These are phyloP conservation scores for Leucophenga varia DNA, from an alignment of 1,140 invertebrate genomes.

Conservation along the genomic window DNA sequence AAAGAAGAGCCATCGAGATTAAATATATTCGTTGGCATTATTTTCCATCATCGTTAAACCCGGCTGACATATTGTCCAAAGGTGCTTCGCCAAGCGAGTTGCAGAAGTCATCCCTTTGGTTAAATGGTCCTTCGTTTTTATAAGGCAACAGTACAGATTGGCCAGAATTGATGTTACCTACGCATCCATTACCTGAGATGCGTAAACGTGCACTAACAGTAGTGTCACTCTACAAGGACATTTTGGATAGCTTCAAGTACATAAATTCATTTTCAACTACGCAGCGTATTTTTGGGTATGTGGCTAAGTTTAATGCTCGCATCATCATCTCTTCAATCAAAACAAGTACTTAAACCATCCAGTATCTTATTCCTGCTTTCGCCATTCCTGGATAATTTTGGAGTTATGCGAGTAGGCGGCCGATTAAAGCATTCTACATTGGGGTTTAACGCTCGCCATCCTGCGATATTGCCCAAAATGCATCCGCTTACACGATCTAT, in stretches of 20 bases:
- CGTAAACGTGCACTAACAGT: too few relatives aligned
- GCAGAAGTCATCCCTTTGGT: neutral
- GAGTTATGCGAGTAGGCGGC: neutral
- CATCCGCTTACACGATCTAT: slow-evolving; percentile 17
- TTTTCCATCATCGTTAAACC: neutral
- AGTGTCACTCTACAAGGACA: too few relatives aligned
- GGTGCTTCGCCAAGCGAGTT: slow-evolving; percentile 1
- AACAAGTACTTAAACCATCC: neutral
- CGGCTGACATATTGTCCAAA: slow-evolving; percentile 6
- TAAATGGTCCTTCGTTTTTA: neutral
- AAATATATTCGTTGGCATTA: slow-evolving; percentile 28
- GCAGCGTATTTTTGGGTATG: too few relatives aligned
- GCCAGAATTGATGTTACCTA: neutral
- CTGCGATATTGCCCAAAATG: neutral
- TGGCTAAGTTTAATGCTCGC: too few relatives aligned
- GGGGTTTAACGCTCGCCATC: slow-evolving; percentile 1
- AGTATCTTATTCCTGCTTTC: slow-evolving; percentile 3
- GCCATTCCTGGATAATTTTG: slow-evolving; percentile 1
- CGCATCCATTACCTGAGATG: too few relatives aligned
- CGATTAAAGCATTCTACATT: slow-evolving; percentile 4
- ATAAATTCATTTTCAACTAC: too few relatives aligned
- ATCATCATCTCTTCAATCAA: neutral
- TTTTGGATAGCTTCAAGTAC: too few relatives aligned
- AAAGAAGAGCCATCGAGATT: slow-evolving; percentile 14
- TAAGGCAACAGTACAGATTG: neutral